Evolutionary conservation across 2,888 invertebrate genomes (phyloP), one percentile per base, ranked within the genome.

Genomic region (Thereva nobilitata): DNA sequence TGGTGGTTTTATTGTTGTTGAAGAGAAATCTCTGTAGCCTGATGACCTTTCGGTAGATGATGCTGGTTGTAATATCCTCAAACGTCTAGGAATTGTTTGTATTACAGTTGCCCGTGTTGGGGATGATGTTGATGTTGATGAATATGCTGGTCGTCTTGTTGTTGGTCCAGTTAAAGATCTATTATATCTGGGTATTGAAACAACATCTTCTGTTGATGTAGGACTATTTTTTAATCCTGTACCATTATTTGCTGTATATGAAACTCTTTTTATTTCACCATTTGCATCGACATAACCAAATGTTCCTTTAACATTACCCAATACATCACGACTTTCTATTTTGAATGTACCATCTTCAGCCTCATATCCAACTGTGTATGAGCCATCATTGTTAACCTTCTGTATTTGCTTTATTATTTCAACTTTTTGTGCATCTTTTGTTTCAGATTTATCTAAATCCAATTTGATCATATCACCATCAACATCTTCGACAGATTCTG

Each of bases 291-390:
- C 84, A 78, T 90, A 92, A 50, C 92, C 92, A 75, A 91, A 92
- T 61, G 91, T 92, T 47, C 92, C 92, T 78, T 91, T 91, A 70
- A 92, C 89, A 77, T 91, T 90, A 6, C 91, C 91, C 69, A 87
- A 82, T 55, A 90, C 89, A 78, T 91, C 91, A 70, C 91, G 83
- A 74, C 89, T 92, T 81, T 92, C 92, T 67, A 92, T 91, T 83
- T 92, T 92, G 79, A 92, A 92, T 0, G 91, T 90, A 4, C 92
- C 92, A 78, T 92, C 92, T 56, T 90, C 91, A 3, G 91, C 91
- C 81, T 92, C 92, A 75, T 91, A 92, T 1, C 92, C 92, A 70
- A 90, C 90, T 0, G 92, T 91, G 75, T 92, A 92, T 0, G 91
- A 91, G 38, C 92, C 92, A 76, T 92, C 92, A 61, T 90, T 89